Base-by-base conservation (phyloP, 2,113 vertebrate species). In the Gallinago paraguaiae region DNA sequence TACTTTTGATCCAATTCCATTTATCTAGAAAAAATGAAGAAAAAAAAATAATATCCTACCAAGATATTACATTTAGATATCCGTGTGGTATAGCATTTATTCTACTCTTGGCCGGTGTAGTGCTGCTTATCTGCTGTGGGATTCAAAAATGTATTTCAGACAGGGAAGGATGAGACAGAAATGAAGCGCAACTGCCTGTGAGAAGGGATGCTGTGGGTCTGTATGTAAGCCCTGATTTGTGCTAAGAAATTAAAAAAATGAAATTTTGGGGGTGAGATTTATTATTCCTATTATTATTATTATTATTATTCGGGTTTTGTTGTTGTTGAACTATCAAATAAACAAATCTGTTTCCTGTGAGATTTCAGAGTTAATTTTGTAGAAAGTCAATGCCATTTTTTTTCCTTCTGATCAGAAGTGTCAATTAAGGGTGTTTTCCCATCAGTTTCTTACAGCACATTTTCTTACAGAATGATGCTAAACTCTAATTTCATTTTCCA, bases 401-500 rank as follows among this genome's bases (percentile, higher is more conserved):
- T 33, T 75, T 71, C 39, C 53, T 81, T 92, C 68, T 87, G 17
- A 28, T 46, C 17, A 39, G 85, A 50, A 69, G 19, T 60, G 46
- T 53, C 70, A 56, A 60, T 41, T 69, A 39, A 27, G 59, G 61
- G 74, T 90, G 54, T 80, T 85, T 87, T 67, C 67, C 78, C 80
- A 93, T 70, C 13, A 13, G 45, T 95, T 95, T 84, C 39, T 90
- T 37, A n/a, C 33, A 75, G 37, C 57, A 56, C 51, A 23, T 53
- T 9, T 59, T 80, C 65, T 57, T 93, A 37, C 75, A 56, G 45
- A 70, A 80, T 80, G 54, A 61, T 91, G 76, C 46, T 96, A 84
- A 96, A 88, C 27, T 72, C 45, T 30, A 48, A n/a, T 88, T 79
- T 93, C 57, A 87, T 77, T 95, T 93, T 92, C 78, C 61, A 33